Percentiles rank a stretch among this genome's conserved stretches.
These are phyloP conservation scores for Odobenus rosmarus DNA, from an alignment of 2,113 vertebrate species.

Conservation along the genomic window DNA sequence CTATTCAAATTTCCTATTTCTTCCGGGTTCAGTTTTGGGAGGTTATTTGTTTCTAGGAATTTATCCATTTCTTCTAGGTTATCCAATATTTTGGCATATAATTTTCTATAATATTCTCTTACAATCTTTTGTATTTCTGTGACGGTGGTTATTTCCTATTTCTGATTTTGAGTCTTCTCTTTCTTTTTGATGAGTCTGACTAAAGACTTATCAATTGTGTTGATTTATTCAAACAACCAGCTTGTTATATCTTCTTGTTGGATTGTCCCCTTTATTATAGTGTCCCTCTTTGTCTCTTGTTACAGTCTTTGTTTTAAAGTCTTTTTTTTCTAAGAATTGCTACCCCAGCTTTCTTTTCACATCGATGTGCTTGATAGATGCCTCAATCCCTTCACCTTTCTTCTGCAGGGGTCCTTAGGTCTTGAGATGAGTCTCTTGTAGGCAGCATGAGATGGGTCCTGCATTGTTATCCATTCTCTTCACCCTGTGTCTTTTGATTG, in stretches of 20 bases:
- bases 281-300: background rate
- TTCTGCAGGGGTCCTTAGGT: background rate
- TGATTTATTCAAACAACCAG: background rate
- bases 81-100: background rate
- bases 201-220: background rate
- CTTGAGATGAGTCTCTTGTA: background rate
- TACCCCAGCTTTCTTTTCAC: background rate
- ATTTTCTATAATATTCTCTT: background rate
- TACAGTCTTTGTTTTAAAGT: background rate
- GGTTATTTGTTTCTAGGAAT: background rate
- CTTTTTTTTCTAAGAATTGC: background rate
- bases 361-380: background rate
- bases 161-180: background rate
- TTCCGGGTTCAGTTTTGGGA: background rate
- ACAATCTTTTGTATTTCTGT: background rate
- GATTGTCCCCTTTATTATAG: background rate
- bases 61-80: background rate
- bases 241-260: background rate
- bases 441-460: background rate
- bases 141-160: background rate
- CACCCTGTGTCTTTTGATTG: background rate
- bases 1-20: background rate
- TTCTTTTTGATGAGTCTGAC: background rate
- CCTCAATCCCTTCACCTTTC: background rate
- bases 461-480: background rate